Evolutionary conservation across 2,113 vertebrate species (phyloP).

Genomic region (Pangasianodon hypophthalmus): DNA sequence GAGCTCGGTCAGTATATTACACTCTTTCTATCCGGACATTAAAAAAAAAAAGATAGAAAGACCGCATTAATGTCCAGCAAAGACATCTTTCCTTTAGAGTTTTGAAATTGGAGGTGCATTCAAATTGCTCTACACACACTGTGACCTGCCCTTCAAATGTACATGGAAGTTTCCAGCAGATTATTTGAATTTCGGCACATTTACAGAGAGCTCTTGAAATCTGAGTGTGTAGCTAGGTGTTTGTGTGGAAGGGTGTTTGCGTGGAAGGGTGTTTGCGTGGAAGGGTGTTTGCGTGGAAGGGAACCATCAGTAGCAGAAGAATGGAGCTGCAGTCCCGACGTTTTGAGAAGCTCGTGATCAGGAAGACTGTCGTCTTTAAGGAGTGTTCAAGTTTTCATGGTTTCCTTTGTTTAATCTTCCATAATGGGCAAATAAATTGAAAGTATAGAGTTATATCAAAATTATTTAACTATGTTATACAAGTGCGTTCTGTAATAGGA

Average conservation of each 20-base stretch:
- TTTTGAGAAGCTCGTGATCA: background rate
- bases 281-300: background rate
- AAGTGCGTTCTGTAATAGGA: background rate
- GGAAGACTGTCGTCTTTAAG: background rate
- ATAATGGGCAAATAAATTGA: background rate
- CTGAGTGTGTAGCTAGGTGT: background rate
- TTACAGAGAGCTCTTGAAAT: background rate
- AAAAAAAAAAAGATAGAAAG: too few species aligned
- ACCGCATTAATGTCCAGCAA: background rate
- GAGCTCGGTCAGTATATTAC: slow-evolving; percentile 77
- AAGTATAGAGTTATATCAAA: background rate
- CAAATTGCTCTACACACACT: too few species aligned
- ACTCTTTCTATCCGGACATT: background rate
- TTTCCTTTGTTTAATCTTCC: background rate
- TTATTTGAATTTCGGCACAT: background rate
- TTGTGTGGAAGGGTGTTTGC: background rate
- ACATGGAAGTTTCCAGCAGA: background rate
- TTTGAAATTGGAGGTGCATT: background rate
- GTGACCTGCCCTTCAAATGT: background rate
- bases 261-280: background rate
- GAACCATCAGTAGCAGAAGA: background rate
- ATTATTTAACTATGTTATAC: too few species aligned
- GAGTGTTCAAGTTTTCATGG: background rate
- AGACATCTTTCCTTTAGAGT: background rate
- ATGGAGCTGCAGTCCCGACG: background rate